Base-by-base conservation (phyloP, 2,888 invertebrate species). In the Drosophila phalerata region DNA sequence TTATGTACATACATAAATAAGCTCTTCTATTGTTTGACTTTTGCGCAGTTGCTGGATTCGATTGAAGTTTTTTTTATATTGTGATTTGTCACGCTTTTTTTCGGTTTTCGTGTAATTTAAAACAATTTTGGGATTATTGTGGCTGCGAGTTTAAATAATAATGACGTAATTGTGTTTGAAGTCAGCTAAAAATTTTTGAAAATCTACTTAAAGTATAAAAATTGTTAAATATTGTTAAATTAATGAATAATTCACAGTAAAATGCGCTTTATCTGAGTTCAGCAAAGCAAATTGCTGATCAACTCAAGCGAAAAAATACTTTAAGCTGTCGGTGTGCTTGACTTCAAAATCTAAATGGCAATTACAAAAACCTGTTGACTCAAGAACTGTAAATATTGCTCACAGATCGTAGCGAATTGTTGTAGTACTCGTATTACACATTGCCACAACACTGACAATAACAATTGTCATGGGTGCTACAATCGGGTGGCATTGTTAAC, bases 81-180 rank as follows among this genome's bases (percentile, higher is more conserved):
- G 25, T 32, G 22, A 47, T 69, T 84, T 78, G 66, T 83, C 56
- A 62, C 53, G 48, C 34, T 58, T 51, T 60, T 43, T 38, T 2
- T 19, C 8, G 6, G 38, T 30, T 42, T 67, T 65, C 77, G 64
- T 76, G 63, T 65, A 77, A 67, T 73, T 73, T 83, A 43, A 69
- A 69, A 67, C 40, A 60, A 66, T 60, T 67, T 66, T 13, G 38
- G 55, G 55, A 74, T 81, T 74, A 65, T 30, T 62, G 34, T 38
- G 53, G 34, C 38, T 42, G 32, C 51, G 37, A 47, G 37, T 63
- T 10, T n/a, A 78, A 69, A 77, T 88, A 72, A 55, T 63, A 40
- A 60, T 73, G 69, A 83, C 80, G 68, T 51, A 67, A 53, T 69
- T 60, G 25, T 34, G n/a, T n/a, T 38, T 17, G 1, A 2, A 19